These are phyloP conservation scores for Beroe forskalii DNA, from an alignment of 37 sponge, comb jelly and placozoan genomes.

Conservation along the genomic window DNA sequence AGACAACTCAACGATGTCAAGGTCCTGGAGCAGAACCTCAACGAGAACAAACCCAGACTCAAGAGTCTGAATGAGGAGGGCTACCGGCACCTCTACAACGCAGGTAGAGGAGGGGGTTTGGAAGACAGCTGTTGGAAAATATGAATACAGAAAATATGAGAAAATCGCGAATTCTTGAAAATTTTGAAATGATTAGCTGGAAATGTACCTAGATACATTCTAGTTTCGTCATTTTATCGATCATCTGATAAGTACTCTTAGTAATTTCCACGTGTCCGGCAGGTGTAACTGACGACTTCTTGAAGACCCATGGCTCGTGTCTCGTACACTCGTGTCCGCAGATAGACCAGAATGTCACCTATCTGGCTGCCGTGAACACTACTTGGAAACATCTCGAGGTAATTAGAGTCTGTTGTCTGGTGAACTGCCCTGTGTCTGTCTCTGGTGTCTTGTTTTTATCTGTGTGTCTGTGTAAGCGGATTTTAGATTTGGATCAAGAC, in stretches of 20 bases:
- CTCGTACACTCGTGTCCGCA: slow-evolving; percentile 32
- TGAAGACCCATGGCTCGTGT: slow-evolving; percentile 60
- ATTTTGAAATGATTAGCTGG: too few relatives aligned
- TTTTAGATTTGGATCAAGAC: too few relatives aligned
- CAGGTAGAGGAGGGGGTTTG: too few relatives aligned
- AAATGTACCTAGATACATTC: too few relatives aligned
- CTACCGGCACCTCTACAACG: slow-evolving; percentile 4
- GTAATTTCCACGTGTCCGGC: too few relatives aligned
- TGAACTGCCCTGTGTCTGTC: slow-evolving; percentile 7
- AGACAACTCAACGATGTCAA: slow-evolving; percentile 54
- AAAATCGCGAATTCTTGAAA: too few relatives aligned
- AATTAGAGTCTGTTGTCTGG: too few relatives aligned
- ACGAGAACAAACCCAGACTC: background rate
- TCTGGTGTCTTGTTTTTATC: background rate
- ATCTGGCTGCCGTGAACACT: slow-evolving; percentile 57
- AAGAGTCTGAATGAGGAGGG: slow-evolving; percentile 54
- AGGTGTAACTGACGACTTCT: slow-evolving; percentile 60
- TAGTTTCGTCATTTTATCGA: too few relatives aligned
- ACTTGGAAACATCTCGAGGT: slow-evolving; percentile 65
- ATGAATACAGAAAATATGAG: too few relatives aligned
- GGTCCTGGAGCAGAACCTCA: slow-evolving; percentile 23
- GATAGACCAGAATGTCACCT: slow-evolving; percentile 52
- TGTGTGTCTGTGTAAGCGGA: background rate
- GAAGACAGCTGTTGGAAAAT: too few relatives aligned
- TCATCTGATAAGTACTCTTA: too few relatives aligned